A percentile compares a stretch with the other conserved stretches of the same genome.
Conservation (phyloP, 2,797 vertebrate genomes). For the Gadopsis marmoratus region DNA sequence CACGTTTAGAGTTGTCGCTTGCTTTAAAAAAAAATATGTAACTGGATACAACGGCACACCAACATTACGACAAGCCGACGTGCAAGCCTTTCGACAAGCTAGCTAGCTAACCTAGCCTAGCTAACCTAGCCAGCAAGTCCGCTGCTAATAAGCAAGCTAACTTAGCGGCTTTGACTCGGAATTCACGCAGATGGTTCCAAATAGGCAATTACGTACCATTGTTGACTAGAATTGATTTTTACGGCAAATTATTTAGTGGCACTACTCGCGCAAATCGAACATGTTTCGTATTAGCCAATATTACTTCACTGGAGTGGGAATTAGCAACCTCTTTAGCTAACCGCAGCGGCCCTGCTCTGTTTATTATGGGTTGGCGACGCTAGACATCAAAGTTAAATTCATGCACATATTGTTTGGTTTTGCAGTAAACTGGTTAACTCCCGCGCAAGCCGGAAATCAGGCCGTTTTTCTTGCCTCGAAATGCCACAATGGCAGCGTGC, state of each 20-base stretch:
- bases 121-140: conserved; percentile 27
- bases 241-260: fast-evolving
- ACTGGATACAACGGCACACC: neutral
- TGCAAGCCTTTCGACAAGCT: conserved; percentile 31
- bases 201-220: fast-evolving
- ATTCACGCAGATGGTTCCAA: neutral
- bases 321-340: conserved; percentile 52
- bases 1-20: fast-evolving
- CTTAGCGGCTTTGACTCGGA: neutral
- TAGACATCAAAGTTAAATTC: conserved; percentile 53
- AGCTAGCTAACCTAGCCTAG: conserved; percentile 31
- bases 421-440: fast-evolving
- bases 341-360: conserved; percentile 70
- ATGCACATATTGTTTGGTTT: neutral
- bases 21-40: no score
- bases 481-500: neutral
- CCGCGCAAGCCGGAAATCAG: fast-evolving
- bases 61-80: conserved; percentile 17
- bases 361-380: conserved; percentile 70
- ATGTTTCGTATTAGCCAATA: neutral
- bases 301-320: conserved; percentile 1
- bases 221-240: fast-evolving
- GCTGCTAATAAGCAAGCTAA: conserved; percentile 46
- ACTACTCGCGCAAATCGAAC: neutral
- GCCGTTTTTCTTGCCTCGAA: neutral